Base-by-base conservation (phyloP, 2,113 vertebrate species). In the Kryptolebias marmoratus region DNA sequence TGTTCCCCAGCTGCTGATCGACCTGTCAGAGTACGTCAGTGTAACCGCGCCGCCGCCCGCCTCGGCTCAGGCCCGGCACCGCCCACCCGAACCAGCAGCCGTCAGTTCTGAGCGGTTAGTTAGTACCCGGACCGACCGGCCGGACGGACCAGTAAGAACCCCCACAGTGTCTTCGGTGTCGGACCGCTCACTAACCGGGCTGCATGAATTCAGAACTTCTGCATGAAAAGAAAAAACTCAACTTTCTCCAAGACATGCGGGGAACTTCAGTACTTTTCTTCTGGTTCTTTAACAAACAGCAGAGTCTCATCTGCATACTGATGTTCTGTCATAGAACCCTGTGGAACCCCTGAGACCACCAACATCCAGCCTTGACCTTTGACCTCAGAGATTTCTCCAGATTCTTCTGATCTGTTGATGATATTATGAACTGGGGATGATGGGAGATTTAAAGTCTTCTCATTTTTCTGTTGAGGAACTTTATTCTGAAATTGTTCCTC, bases 1-100 rank as follows among this genome's bases (percentile, higher is more conserved):
- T 93, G 81, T 69, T 75, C 85, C 81, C 61, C 87, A 93, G 91
- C 79, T 93, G 82, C 91, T 93, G 88, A 60, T 73, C 73, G 85
- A 78, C 85, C 89, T 90, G 79, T 91, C 91, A 79, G 88, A 90
- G 72, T 86, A 79, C 71, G 89, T 87, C 82, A 79, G 3, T 79
- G 36, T 91, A 57, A 82, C 75, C 2, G 87, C 86, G 1, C 71
- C 60, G 1, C 13, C 60, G 48, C 61, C 79, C 5, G 48, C 64
- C 67, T 36, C 39, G 64, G 54, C 87, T 27, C 50, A 45, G 69
- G 73, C 83, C 36, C 79, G 55, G 77, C 75, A 75, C 6, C 89
- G 80, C 30, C 88, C 88, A 14, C 87, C 87, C 11, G 64, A 91
- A 67, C 86, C 88, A 58, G 76, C 84, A 62, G 79, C 89, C 63